Evolutionary conservation across 1,140 invertebrate genomes (phyloP), one percentile per base, ranked within the genome.

Genomic region (Bursaphelenchus mucronatus): DNA sequence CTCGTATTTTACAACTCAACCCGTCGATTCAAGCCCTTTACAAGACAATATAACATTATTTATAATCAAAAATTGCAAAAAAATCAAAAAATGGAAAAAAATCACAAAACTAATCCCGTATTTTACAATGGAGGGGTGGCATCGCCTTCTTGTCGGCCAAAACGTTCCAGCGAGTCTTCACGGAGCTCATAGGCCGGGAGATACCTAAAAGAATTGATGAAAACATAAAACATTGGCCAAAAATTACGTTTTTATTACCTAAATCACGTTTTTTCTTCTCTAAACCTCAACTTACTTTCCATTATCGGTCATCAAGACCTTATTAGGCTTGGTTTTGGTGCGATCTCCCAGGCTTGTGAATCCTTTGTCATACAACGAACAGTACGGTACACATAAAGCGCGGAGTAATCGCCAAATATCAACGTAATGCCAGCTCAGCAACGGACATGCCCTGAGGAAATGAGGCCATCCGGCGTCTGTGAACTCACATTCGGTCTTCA

Each of bases 261-360:
- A 39, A 15, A 0, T 17, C 10, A 49, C 17, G 52, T 30, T 43
- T 19, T 52, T n/a, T 13, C 11, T 21, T n/a, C 41, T n/a, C 17
- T 66, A 63, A 51, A n/a, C 44, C 44, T 69, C 21, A 30, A 54
- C 49, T 47, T 19, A 46, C 45, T 17, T 15, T 52, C 45, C 59
- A 13, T 58, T 66, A 9, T 11, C 30, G 30, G 65, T 40, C 19
- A 43, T 50, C n/a, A 74, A 51, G n/a, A 62, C 74, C 46, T 70
- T 55, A 66, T 74, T 74, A 15, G 49, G 64, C 11, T 19, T 10
- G n/a, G 73, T 74, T 49, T 61, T 68, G 15, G 52, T 59, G 11
- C 62, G 50, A 43, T 75, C 73, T 11, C 73, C 73, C 4, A 74
- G 43, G 3, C 69, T 73, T 4, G 73, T 71, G 52, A 76, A 74